Evolutionary conservation across 2,888 invertebrate genomes (phyloP), one percentile per base, ranked within the genome.

Genomic region (Scelioninae gen. 2): DNA sequence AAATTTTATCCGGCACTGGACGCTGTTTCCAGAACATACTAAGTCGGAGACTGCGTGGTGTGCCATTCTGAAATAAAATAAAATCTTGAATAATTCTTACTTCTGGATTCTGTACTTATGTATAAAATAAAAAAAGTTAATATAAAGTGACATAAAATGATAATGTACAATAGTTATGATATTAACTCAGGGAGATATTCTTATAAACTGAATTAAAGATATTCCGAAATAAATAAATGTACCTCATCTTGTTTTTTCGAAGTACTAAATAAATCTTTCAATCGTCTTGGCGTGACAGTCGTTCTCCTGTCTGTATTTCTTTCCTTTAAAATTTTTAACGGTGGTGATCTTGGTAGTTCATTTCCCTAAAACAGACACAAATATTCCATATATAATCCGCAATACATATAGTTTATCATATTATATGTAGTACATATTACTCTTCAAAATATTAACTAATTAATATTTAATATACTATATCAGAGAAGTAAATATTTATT

Each of bases 181-280:
- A 25, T 25, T 25, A 25, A n/a, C n/a, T n/a, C n/a, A n/a, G n/a
- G n/a, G n/a, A n/a, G n/a, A n/a, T n/a, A 25, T 25, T 25, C 25
- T 25, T 4, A 25, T 25, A 4, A 25, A 25, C 6, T 3, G 6
- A 25, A 25, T 25, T 25, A 4, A 25, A 4, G 6, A 25, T 25
- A 25, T 25, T 25, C 25, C 6, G 3, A 25, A 25, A 25, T 25
- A 25, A 25, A 6, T 25, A 25, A 25, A 4, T 25, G 25, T 25
- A 84, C 84, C 79, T 85, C 84, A 33, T 84, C 84, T 61, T 82
- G 83, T n/a, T 81, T 80, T 64, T 75, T 82, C 6, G 80, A 78
- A 43, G 74, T 78, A 15, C 78, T 76, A 33, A 82, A 84, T 2
- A 85, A 73, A 65, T 77, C 80, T 33, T 79, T 84, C 22, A 84